Evolutionary conservation across 2,113 vertebrate genomes (phyloP).

Genomic region (Carollia perspicillata): DNA sequence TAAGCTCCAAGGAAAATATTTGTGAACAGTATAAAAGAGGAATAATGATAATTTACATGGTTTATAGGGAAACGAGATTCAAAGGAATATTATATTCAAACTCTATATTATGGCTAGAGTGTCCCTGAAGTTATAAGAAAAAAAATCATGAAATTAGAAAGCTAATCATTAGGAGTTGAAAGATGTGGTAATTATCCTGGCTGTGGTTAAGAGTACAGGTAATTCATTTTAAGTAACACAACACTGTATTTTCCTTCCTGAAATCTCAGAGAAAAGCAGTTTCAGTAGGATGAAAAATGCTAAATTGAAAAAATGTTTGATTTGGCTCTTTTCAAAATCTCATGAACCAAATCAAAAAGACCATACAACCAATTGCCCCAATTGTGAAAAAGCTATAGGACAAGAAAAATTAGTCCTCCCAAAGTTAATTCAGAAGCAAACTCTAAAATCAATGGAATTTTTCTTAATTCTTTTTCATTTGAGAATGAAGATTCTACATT

Average conservation of each 20-base stretch:
- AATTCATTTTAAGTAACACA: slow-evolving; percentile 61
- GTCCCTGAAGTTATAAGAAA: slow-evolving; percentile 49
- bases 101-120: slow-evolving; percentile 38
- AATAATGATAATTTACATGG: slow-evolving; percentile 62
- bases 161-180: slow-evolving; percentile 50
- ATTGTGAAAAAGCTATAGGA: slow-evolving; percentile 15
- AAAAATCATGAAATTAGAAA: slow-evolving; percentile 60
- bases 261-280: slow-evolving; percentile 60
- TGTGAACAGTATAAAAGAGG: slow-evolving; percentile 45
- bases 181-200: slow-evolving; percentile 62
- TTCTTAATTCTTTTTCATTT: slow-evolving; percentile 49
- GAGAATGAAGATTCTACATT: neutral
- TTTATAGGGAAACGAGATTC: slow-evolving; percentile 56
- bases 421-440: slow-evolving; percentile 44
- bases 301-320: slow-evolving; percentile 40
- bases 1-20: slow-evolving; percentile 61
- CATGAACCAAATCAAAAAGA: slow-evolving; percentile 43
- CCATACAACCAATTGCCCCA: neutral
- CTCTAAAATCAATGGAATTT: neutral
- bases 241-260: slow-evolving; percentile 54
- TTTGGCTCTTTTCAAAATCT: slow-evolving; percentile 42
- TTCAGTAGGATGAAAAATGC: slow-evolving; percentile 52
- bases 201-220: slow-evolving; percentile 45
- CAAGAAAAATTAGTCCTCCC: neutral
- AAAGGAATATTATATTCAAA: slow-evolving; percentile 56